Conservation (phyloP, 2,797 vertebrate species). For the Danio aesculapii region DNA sequence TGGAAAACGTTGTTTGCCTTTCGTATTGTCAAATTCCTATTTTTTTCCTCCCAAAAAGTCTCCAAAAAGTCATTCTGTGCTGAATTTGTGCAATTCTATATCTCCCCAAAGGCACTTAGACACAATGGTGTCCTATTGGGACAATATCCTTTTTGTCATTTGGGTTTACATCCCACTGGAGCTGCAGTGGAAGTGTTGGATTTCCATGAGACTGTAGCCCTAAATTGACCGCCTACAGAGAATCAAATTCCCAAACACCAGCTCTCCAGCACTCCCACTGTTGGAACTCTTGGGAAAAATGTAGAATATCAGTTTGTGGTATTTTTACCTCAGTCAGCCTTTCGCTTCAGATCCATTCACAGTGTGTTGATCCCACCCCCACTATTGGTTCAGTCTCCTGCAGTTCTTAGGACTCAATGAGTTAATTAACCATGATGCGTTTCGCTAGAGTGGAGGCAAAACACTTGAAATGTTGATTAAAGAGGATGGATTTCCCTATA, state of each 20-base stretch:
- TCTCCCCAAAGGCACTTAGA: slow-evolving; percentile 68
- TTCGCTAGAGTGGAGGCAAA: slow-evolving; percentile 63
- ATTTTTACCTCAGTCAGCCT: slow-evolving; percentile 38
- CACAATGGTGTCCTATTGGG: slow-evolving; percentile 76
- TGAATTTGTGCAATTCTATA: slow-evolving; percentile 75
- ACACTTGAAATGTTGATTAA: slow-evolving; percentile 66
- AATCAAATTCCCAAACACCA: slow-evolving; percentile 33
- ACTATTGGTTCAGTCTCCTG: slow-evolving; percentile 56
- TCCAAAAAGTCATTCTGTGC: slow-evolving; percentile 55
- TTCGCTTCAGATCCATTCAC: slow-evolving; percentile 33
- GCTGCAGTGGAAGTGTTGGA: slow-evolving; percentile 62
- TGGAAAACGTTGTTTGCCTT: slow-evolving; percentile 16
- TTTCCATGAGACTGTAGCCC: slow-evolving; percentile 54
- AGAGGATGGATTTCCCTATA: slow-evolving; percentile 58
- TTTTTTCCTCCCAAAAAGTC: slow-evolving; percentile 41
- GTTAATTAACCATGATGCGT: slow-evolving; percentile 71
- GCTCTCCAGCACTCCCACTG: slow-evolving; percentile 22
- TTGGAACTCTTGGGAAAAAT: slow-evolving; percentile 38
- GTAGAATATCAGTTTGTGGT: slow-evolving; percentile 8
- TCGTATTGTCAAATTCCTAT: slow-evolving; percentile 41
- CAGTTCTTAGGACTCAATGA: slow-evolving; percentile 54
- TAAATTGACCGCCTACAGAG: slow-evolving; percentile 43
- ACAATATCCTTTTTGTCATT: slow-evolving; percentile 78
- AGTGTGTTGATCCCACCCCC: slow-evolving; percentile 35
- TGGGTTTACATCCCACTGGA: slow-evolving; percentile 59